A percentile compares a stretch with the other conserved stretches of the same genome.
Conservation (phyloP, 2,113 vertebrate species). For the Drymodes brunneopygia region DNA sequence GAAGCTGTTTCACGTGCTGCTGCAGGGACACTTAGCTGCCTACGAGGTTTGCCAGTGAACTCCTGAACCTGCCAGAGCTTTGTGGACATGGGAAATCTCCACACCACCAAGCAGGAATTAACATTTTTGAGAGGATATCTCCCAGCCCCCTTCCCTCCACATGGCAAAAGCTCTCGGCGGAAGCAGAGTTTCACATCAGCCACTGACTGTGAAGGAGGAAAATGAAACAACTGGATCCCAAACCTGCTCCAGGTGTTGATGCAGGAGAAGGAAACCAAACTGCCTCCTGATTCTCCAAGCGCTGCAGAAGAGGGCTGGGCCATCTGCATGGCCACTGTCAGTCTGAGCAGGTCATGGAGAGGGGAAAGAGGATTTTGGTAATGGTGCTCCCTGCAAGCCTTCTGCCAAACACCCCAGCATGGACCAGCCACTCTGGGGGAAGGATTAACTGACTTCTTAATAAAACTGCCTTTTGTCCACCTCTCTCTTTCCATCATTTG, state of each 20-base stretch:
- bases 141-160: background rate
- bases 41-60: background rate
- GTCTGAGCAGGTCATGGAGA: background rate
- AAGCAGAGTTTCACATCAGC: background rate
- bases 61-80: slow-evolving; percentile 7
- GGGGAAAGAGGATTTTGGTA: background rate
- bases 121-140: slow-evolving; percentile 42
- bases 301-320: background rate
- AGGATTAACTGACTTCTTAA: background rate
- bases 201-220: background rate
- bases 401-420: accelerated
- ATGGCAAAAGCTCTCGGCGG: background rate
- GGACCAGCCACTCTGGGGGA: background rate
- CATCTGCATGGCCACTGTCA: background rate
- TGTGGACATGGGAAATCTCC: background rate
- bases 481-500: background rate
- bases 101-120: background rate
- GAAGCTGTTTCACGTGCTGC: background rate
- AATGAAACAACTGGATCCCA: accelerated
- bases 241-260: background rate
- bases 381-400: background rate
- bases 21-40: background rate
- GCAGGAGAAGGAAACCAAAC: background rate
- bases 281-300: background rate
- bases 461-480: background rate